These are phyloP conservation scores for Anser brachyrhynchus DNA, from an alignment of 2,113 vertebrate genomes.

Conservation along the genomic window DNA sequence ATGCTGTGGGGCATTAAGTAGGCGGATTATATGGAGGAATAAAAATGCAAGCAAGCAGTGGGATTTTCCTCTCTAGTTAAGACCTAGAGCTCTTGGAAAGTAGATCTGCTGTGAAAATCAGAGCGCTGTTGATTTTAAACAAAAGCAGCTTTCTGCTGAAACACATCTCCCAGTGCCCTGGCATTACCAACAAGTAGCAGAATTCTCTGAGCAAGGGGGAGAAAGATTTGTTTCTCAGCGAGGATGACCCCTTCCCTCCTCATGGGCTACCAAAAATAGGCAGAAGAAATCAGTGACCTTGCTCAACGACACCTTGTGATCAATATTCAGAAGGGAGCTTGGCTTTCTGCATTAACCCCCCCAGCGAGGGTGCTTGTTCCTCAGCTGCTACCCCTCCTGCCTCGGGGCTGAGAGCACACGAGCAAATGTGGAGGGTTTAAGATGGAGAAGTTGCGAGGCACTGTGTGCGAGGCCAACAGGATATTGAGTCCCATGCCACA, in stretches of 20 bases:
- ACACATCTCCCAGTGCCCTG: not conserved
- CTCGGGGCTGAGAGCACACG: not conserved
- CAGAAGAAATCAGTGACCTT: not conserved
- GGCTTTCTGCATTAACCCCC: not conserved
- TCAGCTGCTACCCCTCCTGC: not conserved
- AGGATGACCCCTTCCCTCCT: not conserved
- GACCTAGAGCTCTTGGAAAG: not conserved
- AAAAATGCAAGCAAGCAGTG: not conserved
- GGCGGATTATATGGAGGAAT: not conserved
- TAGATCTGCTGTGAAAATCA: not conserved
- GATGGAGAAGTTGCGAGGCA: not conserved
- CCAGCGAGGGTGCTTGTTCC: not conserved
- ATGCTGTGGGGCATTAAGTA: not conserved
- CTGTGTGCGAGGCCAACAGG: accelerated
- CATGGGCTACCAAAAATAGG: not conserved
- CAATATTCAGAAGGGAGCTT: not conserved
- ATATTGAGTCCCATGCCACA: not conserved
- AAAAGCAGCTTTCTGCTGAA: not conserved
- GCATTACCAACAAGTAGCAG: not conserved
- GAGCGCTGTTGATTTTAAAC: not conserved
- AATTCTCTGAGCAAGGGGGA: not conserved
- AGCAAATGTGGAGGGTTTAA: not conserved
- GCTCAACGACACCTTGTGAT: not conserved
- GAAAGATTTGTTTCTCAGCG: not conserved
- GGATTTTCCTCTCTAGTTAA: not conserved